A percentile compares a stretch with the other conserved stretches of the same genome.
phyloP scores from a whole-genome alignment of 2,113 vertebrate genomes.

The Odocoileus hemionus region DNA sequence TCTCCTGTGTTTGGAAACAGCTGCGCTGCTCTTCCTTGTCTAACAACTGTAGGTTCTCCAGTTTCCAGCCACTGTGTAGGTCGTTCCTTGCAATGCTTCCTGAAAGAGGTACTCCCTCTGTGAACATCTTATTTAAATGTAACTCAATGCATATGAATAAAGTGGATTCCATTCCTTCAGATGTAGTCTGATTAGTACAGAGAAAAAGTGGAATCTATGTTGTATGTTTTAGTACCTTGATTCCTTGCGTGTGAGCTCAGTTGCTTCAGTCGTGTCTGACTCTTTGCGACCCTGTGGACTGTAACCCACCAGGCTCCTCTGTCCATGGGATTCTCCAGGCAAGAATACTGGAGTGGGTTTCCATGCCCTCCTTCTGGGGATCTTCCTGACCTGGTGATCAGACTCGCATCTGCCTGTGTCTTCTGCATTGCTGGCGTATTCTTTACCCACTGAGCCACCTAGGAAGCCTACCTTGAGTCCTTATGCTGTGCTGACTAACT shows the following conservation, averaged over 20 bases:
- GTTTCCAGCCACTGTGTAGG: background rate
- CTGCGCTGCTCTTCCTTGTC: background rate
- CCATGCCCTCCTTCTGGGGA: background rate
- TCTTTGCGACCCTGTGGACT: background rate
- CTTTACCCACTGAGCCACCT: background rate
- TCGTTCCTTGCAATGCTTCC: background rate
- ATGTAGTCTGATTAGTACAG: background rate
- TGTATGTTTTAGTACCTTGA: background rate
- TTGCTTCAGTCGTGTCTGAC: background rate
- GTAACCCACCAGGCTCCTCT: background rate
- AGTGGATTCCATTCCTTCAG: background rate
- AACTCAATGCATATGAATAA: background rate
- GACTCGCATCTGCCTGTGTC: background rate
- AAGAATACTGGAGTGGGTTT: background rate
- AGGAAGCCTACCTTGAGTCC: background rate
- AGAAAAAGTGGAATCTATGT: background rate
- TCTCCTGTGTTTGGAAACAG: background rate
- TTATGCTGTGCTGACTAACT: background rate
- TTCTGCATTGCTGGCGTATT: background rate
- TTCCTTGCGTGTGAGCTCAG: background rate
- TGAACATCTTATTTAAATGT: background rate
- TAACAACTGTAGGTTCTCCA: background rate
- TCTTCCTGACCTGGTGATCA: background rate
- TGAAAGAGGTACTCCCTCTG: background rate
- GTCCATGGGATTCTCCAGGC: background rate